phyloP scores from a whole-genome alignment of 2,113 vertebrate genomes.

The Dendropsophus ebraccatus region DNA sequence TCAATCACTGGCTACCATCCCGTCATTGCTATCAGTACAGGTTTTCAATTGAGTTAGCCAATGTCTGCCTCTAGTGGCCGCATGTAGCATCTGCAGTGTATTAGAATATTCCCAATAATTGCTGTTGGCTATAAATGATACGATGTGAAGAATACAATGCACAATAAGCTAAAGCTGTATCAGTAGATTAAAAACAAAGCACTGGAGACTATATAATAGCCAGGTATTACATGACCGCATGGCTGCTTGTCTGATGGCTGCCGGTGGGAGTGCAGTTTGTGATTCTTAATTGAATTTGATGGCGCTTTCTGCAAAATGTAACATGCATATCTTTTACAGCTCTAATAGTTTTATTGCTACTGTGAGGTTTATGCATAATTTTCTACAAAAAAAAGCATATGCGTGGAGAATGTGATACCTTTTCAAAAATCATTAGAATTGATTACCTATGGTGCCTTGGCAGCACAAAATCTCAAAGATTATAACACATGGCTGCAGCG shows the following conservation, averaged over 20 bases:
- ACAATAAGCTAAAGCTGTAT: background rate
- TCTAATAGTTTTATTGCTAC: slow-evolving; percentile 66
- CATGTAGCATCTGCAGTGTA: background rate
- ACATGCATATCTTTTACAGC: slow-evolving; percentile 64
- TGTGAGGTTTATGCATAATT: slow-evolving; percentile 61
- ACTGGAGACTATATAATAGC: slow-evolving; percentile 13
- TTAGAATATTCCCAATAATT: background rate
- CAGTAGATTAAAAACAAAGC: background rate
- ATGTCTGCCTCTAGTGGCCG: background rate
- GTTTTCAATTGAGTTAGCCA: background rate
- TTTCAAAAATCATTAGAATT: slow-evolving; percentile 59
- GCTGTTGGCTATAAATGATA: background rate
- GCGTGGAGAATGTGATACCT: slow-evolving; percentile 57
- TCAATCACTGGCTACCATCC: too few relatives aligned
- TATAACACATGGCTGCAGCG: slow-evolving; percentile 58
- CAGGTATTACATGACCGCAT: slow-evolving; percentile 55
- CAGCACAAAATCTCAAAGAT: slow-evolving; percentile 61
- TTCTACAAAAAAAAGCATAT: slow-evolving; percentile 62
- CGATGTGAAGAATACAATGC: background rate
- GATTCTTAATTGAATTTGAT: slow-evolving; percentile 67
- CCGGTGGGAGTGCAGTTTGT: slow-evolving; percentile 57
- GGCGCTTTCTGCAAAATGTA: slow-evolving; percentile 67
- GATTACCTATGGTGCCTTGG: slow-evolving; percentile 66
- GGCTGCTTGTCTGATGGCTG: slow-evolving; percentile 57
- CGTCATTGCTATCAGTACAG: too few relatives aligned